These are phyloP conservation scores for Clivina fossor DNA, from an alignment of 2,888 invertebrate genomes.

Conservation along the genomic window DNA sequence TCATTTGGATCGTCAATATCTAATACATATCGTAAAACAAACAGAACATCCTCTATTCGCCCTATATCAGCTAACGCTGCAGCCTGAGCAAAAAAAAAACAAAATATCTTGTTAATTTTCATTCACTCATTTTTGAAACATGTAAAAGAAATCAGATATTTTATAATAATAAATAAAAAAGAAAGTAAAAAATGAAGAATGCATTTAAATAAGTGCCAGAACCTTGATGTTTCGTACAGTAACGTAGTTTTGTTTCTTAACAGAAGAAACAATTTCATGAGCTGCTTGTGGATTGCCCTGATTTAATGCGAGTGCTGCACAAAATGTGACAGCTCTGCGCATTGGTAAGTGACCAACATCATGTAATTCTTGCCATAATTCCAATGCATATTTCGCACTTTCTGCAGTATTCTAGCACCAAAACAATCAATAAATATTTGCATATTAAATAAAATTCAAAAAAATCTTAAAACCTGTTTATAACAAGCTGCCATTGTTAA, in stretches of 20 bases:
- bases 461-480: slow-evolving; percentile 66
- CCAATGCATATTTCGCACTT: slow-evolving; percentile 64
- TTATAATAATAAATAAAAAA: slow-evolving; percentile 6
- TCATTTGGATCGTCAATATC: slow-evolving; percentile 59
- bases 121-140: background rate
- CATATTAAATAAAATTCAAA: background rate
- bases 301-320: slow-evolving; percentile 67
- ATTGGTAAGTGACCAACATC: slow-evolving; percentile 60
- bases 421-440: slow-evolving; percentile 7
- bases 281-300: slow-evolving; percentile 68
- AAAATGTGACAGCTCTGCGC: slow-evolving; percentile 64
- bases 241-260: slow-evolving; percentile 63
- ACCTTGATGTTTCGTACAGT: slow-evolving; percentile 71
- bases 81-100: too few species aligned
- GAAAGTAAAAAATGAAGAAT: background rate
- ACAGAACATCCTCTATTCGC: slow-evolving; percentile 65
- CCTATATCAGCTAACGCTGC: slow-evolving; percentile 63
- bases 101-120: slow-evolving; percentile 9
- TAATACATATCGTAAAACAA: slow-evolving; percentile 60
- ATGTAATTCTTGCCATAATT: slow-evolving; percentile 63
- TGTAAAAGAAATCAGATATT: slow-evolving; percentile 6
- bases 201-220: background rate
- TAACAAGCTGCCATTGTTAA: slow-evolving; percentile 71
- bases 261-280: slow-evolving; percentile 63
- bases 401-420: slow-evolving; percentile 68